Base-by-base conservation (phyloP, 2,888 invertebrate genomes). In the Cepaea hortensis region DNA sequence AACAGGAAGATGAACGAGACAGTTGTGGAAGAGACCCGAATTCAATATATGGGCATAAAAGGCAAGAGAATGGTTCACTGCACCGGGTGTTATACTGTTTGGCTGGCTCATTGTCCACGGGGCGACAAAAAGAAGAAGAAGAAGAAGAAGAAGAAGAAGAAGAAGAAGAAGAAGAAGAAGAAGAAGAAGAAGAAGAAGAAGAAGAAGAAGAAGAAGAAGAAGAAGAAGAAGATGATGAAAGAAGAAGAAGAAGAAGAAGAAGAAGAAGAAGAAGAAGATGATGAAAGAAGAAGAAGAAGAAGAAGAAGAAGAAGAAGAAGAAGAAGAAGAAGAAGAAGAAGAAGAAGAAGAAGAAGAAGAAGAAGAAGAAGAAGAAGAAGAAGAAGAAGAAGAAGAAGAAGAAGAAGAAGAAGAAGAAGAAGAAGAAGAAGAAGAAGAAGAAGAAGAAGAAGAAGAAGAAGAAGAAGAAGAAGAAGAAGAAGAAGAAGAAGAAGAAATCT, bases 371-470 rank as follows among this genome's bases (percentile, higher is more conserved):
- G 62, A 80, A 62, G 62, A 61, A 80, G 80, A 80, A 80, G 62
- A 80, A 20, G 61, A 80, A 62, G 80, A 80, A 62, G 80, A 80
- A 80, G 80, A 80, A 80, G 62, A 80, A 62, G 80, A 80, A 80
- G 80, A 80, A 65, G 62, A 80, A 35, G 62, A 80, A 65, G 79
- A 79, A 61, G 79, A 79, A 61, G 79, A 79, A 61, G 79, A 79
- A 61, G 79, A 79, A 61, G 79, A 79, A 79, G 79, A 79, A 55
- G 48, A 80, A 80, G 80, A 80, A 80, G 80, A 80, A 80, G 80
- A 80, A 80, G 80, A 80, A 80, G 80, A 80, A 80, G 80, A 80
- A 80, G 80, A 80, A 80, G 80, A 80, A 80, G 80, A 55, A 80
- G 80, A 80, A 80, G 55, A 80, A 80, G 55, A 50, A 80, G 80